Percentiles rank a stretch among this genome's conserved stretches.
These are phyloP conservation scores for Aegithalos caudatus DNA, from an alignment of 2,113 vertebrate genomes.

Conservation along the genomic window DNA sequence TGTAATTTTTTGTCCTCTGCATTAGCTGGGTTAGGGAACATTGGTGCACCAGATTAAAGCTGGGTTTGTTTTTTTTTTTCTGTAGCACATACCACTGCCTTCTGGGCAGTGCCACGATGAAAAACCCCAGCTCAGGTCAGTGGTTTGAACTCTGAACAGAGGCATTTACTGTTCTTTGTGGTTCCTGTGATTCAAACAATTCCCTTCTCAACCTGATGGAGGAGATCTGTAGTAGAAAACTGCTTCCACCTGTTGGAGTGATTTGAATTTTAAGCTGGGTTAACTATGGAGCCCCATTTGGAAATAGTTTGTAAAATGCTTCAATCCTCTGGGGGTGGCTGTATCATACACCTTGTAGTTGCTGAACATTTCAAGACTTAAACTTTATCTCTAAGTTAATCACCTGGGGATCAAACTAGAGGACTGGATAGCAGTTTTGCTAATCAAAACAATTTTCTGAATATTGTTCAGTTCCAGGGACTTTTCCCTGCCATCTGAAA, in stretches of 20 bases:
- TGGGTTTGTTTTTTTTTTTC: not conserved
- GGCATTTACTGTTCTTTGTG: not conserved
- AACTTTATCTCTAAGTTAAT: slow-evolving; percentile 67
- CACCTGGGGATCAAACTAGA: slow-evolving; percentile 61
- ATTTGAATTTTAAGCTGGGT: slow-evolving; percentile 66
- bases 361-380: slow-evolving; percentile 61
- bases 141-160: slow-evolving; percentile 22
- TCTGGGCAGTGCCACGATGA: not conserved
- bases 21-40: not conserved
- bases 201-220: slow-evolving; percentile 47
- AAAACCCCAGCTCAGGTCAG: not conserved
- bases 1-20: not conserved
- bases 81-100: not conserved
- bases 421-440: slow-evolving; percentile 56
- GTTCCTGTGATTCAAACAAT: slow-evolving; percentile 6
- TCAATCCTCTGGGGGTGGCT: slow-evolving; percentile 49
- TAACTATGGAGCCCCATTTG: slow-evolving; percentile 72
- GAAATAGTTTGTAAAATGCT: slow-evolving; percentile 71
- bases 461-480: slow-evolving; percentile 36
- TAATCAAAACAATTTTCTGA: slow-evolving; percentile 72
- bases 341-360: slow-evolving; percentile 53
- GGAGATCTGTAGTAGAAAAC: slow-evolving; percentile 48
- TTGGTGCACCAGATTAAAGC: not conserved
- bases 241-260: slow-evolving; percentile 69
- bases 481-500: slow-evolving; percentile 42